A percentile compares a stretch with the other conserved stretches of the same genome.
Evolutionary conservation across 2,888 invertebrate genomes (phyloP).

Genomic region (Rhagonycha lutea): DNA sequence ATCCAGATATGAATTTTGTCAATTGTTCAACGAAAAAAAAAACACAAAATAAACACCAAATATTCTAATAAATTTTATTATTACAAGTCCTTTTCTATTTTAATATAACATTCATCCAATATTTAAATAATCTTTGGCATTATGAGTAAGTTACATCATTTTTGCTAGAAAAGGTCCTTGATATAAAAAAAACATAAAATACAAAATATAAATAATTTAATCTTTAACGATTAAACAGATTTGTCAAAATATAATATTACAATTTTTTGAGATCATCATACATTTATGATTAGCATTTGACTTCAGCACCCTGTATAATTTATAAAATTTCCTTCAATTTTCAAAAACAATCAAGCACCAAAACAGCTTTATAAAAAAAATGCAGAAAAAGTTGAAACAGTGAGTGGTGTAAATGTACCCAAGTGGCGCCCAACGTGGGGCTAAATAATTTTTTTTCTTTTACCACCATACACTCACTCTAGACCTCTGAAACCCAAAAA

Average conservation of each 20-base stretch:
- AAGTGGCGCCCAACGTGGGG: not conserved
- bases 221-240: conserved; percentile 1
- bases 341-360: not conserved
- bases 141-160: not conserved
- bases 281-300: conserved; percentile 1
- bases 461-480: not conserved
- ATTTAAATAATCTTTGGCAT: conserved; percentile 4
- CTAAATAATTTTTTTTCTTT: not conserved
- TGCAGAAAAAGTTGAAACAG: not conserved
- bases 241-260: conserved; percentile 1
- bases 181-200: conserved; percentile 2
- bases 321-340: not conserved
- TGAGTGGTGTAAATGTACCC: not conserved
- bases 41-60: not conserved
- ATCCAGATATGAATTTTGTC: too few species aligned
- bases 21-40: too few species aligned
- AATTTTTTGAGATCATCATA: not conserved
- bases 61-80: not conserved
- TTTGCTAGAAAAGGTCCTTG: not conserved
- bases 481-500: not conserved
- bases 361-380: not conserved
- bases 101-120: not conserved
- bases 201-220: conserved; percentile 10
- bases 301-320: not conserved
- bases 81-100: conserved; percentile 4